phyloP scores from a whole-genome alignment of 2,113 vertebrate species.

The human region DNA sequence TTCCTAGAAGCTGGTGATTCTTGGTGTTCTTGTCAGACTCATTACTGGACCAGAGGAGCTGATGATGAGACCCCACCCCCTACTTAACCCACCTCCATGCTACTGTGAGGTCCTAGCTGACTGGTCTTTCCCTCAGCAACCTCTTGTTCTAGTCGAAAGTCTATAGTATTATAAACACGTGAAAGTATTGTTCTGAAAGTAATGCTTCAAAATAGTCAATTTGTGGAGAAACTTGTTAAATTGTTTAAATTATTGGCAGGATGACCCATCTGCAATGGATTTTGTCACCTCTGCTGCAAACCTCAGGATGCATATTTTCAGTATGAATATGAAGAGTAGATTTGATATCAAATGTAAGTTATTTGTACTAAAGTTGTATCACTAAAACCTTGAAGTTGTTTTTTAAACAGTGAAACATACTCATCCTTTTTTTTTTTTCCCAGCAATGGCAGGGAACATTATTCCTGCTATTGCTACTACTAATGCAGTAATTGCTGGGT shows the following conservation, averaged over 20 bases:
- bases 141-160: neutral
- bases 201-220: neutral
- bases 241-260: slow-evolving; percentile 85
- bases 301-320: slow-evolving; percentile 98
- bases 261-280: slow-evolving; percentile 97
- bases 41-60: neutral
- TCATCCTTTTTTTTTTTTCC: slow-evolving; percentile 29
- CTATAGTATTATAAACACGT: neutral
- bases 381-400: slow-evolving; percentile 13
- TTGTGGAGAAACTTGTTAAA: slow-evolving; percentile 18
- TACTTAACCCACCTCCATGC: neutral
- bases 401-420: slow-evolving; percentile 55
- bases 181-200: neutral
- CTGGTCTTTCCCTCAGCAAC: neutral
- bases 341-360: slow-evolving; percentile 99
- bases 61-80: neutral
- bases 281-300: slow-evolving; percentile 97
- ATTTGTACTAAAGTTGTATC: neutral
- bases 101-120: neutral
- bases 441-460: slow-evolving; percentile 99
- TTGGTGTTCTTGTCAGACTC: neutral
- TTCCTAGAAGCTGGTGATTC: neutral
- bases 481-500: slow-evolving; percentile 96
- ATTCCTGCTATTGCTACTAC: slow-evolving; percentile 99
- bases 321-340: slow-evolving; percentile 99